Evolutionary conservation across 1,140 invertebrate species (phyloP).

Genomic region (Papilio helenus): DNA sequence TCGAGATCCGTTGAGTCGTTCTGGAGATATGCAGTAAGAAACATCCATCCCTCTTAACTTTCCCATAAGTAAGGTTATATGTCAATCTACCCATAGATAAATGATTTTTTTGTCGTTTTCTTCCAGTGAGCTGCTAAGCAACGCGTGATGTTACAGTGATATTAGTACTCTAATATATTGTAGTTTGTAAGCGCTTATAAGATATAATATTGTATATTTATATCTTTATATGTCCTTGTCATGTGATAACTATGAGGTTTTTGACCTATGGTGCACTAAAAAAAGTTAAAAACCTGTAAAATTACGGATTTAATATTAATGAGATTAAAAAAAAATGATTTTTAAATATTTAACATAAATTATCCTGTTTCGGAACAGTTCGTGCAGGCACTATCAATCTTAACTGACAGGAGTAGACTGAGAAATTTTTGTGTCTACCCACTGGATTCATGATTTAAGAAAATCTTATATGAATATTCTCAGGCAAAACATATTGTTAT

Average conservation of each 20-base stretch:
- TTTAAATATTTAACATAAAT: background rate
- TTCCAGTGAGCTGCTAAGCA: constrained; percentile 73
- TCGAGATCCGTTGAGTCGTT: too few species aligned
- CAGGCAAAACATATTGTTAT: too few species aligned
- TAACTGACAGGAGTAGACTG: background rate
- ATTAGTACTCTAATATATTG: constrained; percentile 60
- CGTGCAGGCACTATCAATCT: background rate
- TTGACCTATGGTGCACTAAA: background rate
- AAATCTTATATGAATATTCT: too few species aligned
- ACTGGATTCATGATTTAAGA: too few species aligned
- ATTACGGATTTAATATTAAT: background rate
- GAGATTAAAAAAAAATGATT: background rate
- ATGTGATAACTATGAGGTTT: background rate
- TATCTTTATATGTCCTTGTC: constrained; percentile 35
- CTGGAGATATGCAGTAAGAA: too few species aligned
- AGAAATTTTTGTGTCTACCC: background rate
- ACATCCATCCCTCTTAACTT: too few species aligned
- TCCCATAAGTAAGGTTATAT: background rate
- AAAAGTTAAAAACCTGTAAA: background rate
- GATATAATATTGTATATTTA: constrained; percentile 41
- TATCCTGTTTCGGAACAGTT: background rate
- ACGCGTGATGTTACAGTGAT: constrained; percentile 77
- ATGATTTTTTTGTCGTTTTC: constrained; percentile 39
- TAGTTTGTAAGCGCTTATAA: constrained; percentile 52
- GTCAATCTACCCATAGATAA: too few species aligned